These are phyloP conservation scores for Xanthorhoe spadicearia DNA, from an alignment of 2,888 invertebrate genomes.

Conservation along the genomic window DNA sequence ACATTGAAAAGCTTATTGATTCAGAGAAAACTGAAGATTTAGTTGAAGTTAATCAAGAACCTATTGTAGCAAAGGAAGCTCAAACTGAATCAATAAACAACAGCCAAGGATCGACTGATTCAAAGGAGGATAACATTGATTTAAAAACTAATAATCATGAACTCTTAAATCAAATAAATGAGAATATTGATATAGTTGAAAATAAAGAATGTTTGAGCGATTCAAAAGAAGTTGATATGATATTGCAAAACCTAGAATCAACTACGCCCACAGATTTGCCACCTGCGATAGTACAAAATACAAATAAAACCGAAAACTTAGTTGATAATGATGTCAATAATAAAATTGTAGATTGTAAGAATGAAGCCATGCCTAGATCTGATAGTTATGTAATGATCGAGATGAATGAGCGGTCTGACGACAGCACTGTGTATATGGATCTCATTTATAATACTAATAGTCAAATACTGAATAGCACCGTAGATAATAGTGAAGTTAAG, in stretches of 20 bases:
- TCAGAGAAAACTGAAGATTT: constrained; percentile 13
- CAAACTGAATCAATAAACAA: constrained; percentile 25
- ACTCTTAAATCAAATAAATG: constrained; percentile 24
- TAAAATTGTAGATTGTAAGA: constrained; percentile 42
- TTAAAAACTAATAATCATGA: constrained; percentile 29
- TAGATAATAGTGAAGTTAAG: constrained; percentile 47
- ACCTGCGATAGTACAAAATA: constrained; percentile 76
- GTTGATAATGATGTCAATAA: constrained; percentile 40
- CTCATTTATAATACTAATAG: constrained; percentile 67
- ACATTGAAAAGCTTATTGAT: constrained; percentile 9
- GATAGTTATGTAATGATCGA: constrained; percentile 46
- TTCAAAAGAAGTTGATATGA: constrained; percentile 32
- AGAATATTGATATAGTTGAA: constrained; percentile 49
- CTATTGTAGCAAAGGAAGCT: constrained; percentile 21
- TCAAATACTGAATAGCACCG: constrained; percentile 54
- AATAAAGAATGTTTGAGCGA: constrained; percentile 21
- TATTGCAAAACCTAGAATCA: constrained; percentile 44
- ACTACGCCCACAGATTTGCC: constrained; percentile 51
- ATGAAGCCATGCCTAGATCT: constrained; percentile 49
- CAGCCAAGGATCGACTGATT: constrained; percentile 29
- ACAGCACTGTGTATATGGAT: constrained; percentile 72
- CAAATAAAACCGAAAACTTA: constrained; percentile 48
- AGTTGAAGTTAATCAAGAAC: constrained; percentile 20
- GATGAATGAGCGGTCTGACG: constrained; percentile 47
- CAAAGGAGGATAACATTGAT: constrained; percentile 25